Conservation (phyloP, 2,888 invertebrate species). For the Pyrgus malvae region DNA sequence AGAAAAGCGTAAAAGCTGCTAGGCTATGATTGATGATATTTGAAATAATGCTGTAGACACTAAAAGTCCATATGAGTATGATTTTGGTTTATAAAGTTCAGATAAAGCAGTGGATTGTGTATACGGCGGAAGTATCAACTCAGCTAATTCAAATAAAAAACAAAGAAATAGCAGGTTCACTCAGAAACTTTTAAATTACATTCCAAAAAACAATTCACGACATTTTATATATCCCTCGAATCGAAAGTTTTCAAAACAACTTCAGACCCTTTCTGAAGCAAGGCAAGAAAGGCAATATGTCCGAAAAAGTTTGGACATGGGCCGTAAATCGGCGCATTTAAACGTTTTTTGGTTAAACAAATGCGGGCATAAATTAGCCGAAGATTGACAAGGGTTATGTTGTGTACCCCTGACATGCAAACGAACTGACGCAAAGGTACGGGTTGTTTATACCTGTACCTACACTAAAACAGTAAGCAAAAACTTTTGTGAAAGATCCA, state of each 20-base stretch:
- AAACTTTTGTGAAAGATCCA: too few relatives aligned
- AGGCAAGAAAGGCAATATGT: constrained; percentile 53
- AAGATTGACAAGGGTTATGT: constrained; percentile 70
- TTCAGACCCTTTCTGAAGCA: constrained; percentile 19
- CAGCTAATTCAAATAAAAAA: too few relatives aligned
- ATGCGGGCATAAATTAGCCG: constrained; percentile 71
- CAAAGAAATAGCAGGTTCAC: too few relatives aligned
- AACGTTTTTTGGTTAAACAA: constrained; percentile 76
- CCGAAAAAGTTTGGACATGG: constrained; percentile 63
- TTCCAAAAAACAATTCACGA: background rate
- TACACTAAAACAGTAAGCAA: too few relatives aligned
- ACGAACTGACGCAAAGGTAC: constrained; percentile 31
- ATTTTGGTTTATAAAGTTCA: too few relatives aligned
- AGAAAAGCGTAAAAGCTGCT: too few relatives aligned
- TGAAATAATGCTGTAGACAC: too few relatives aligned
- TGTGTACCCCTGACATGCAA: constrained; percentile 44
- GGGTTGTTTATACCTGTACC: constrained; percentile 1
- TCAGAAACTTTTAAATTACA: background rate
- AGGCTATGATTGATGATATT: too few relatives aligned
- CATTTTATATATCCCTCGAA: constrained; percentile 4
- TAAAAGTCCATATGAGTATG: too few relatives aligned
- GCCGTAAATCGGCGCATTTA: constrained; percentile 65
- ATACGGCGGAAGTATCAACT: too few relatives aligned
- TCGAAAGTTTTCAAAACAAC: constrained; percentile 21
- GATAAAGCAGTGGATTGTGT: too few relatives aligned